Conservation (phyloP, 2,797 vertebrate species). For the Simalia tracyae region DNA sequence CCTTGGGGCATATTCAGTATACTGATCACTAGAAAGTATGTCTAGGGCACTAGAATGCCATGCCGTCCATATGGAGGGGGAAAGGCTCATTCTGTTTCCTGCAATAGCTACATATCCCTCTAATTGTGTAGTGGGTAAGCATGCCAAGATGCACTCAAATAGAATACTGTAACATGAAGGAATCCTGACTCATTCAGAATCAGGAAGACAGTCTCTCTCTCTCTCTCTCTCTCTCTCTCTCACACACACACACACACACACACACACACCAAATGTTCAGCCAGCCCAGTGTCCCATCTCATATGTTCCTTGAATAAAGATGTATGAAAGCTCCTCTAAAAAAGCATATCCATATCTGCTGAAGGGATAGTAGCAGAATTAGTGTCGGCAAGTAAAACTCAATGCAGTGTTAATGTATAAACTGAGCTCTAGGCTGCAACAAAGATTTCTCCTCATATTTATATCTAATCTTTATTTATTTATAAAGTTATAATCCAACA, state of each 20-base stretch:
- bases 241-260: too few species aligned
- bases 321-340: not conserved
- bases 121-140: not conserved
- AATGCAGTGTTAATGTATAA: not conserved
- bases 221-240: not conserved
- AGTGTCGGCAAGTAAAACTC: not conserved
- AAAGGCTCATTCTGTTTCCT: not conserved
- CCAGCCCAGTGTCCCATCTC: not conserved
- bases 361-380: not conserved
- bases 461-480: constrained; percentile 1
- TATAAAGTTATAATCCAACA: constrained; percentile 49
- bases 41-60: not conserved
- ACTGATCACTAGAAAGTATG: not conserved
- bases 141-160: not conserved
- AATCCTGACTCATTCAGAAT: not conserved
- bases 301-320: not conserved
- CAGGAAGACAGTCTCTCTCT: not conserved
- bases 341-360: not conserved
- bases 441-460: constrained; percentile 46
- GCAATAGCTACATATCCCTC: not conserved
- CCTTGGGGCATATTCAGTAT: not conserved
- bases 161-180: not conserved
- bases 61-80: not conserved
- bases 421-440: not conserved
- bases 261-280: not conserved